Percentiles rank a stretch among this genome's conserved stretches.
Evolutionary conservation across 1,140 invertebrate species (phyloP).

Genomic region (Drosophila busckii): DNA sequence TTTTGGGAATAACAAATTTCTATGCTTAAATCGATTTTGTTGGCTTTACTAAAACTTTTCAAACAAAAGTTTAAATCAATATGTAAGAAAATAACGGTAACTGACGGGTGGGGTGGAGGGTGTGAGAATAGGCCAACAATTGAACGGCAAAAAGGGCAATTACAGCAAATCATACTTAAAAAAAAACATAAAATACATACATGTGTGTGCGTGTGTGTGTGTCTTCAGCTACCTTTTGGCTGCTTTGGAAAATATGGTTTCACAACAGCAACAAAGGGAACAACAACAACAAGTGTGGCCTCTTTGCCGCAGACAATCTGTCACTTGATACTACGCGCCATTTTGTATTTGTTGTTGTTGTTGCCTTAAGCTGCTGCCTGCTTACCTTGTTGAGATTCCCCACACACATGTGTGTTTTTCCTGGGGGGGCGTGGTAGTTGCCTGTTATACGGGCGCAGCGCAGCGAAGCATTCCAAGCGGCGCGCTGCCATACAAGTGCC

Average conservation of each 20-base stretch:
- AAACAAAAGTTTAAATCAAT: too few relatives aligned
- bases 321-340: conserved; percentile 66
- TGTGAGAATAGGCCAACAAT: too few relatives aligned
- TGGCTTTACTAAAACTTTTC: too few relatives aligned
- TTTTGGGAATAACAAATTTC: too few relatives aligned
- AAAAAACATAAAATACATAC: too few relatives aligned
- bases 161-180: too few relatives aligned
- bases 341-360: conserved; percentile 15
- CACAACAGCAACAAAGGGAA: conserved; percentile 32
- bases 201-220: background rate
- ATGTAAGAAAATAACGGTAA: too few relatives aligned
- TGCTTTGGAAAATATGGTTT: conserved; percentile 67
- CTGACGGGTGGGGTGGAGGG: too few relatives aligned
- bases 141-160: too few relatives aligned
- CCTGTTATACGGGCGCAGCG: conserved; percentile 65
- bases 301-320: conserved; percentile 74
- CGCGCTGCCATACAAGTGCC: conserved; percentile 60
- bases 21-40: too few relatives aligned
- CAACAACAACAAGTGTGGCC: conserved; percentile 39
- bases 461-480: conserved; percentile 67
- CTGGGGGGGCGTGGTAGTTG: too few relatives aligned
- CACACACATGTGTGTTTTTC: conserved; percentile 19
- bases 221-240: conserved; percentile 3
- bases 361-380: conserved; percentile 41
- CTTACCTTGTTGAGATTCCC: conserved; percentile 70